These are phyloP conservation scores for Hedychridium roseum DNA, from an alignment of 2,888 invertebrate species.

Conservation along the genomic window DNA sequence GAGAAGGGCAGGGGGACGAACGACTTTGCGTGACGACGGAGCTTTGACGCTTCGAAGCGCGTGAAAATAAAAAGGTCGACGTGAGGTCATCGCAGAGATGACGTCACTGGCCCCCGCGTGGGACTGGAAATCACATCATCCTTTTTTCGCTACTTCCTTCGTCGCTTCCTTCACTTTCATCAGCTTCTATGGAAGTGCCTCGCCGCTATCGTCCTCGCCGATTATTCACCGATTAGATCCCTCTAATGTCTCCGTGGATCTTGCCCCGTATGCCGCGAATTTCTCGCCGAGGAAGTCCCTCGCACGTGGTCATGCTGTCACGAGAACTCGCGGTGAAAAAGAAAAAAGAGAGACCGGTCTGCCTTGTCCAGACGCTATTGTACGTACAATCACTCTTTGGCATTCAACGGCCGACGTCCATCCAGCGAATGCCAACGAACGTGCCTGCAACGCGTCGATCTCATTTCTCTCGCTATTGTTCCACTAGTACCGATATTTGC, in stretches of 20 bases:
- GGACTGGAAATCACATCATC: not conserved
- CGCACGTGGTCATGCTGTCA: too few species aligned
- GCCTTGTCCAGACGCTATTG: too few species aligned
- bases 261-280: not conserved
- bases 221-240: not conserved
- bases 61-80: not conserved
- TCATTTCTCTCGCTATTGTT: too few species aligned
- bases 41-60: not conserved
- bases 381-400: too few species aligned
- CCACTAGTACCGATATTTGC: too few species aligned
- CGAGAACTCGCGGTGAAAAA: too few species aligned
- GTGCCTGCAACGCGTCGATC: too few species aligned
- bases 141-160: not conserved
- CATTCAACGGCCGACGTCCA: too few species aligned
- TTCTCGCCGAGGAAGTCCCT: not conserved
- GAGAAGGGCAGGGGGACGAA: not conserved
- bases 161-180: not conserved
- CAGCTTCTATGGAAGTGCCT: too few species aligned
- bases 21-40: not conserved
- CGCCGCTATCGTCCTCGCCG: too few species aligned
- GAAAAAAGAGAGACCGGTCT: too few species aligned
- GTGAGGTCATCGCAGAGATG: not conserved
- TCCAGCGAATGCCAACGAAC: too few species aligned
- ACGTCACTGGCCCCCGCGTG: not conserved
- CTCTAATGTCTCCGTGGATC: not conserved